Percentiles rank a stretch among this genome's conserved stretches.
Evolutionary conservation across 2,888 invertebrate species (phyloP).

Genomic region (Eupithecia tripunctaria): DNA sequence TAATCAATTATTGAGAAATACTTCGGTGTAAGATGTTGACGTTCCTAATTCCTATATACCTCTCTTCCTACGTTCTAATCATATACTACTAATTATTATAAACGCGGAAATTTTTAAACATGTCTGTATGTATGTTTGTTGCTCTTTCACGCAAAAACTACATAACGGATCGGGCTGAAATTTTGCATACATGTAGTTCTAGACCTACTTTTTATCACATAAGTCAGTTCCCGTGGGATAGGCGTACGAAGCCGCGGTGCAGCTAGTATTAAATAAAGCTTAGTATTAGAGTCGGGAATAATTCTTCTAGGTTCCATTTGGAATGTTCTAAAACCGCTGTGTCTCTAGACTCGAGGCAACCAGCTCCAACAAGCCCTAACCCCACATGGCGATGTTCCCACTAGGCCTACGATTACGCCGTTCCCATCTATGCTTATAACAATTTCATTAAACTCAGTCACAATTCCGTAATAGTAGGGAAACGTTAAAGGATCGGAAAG

Average conservation of each 20-base stretch:
- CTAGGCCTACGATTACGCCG: slow-evolving; percentile 59
- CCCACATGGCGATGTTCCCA: slow-evolving; percentile 68
- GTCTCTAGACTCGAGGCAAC: slow-evolving; percentile 13
- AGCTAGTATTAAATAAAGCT: background rate
- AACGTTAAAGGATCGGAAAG: slow-evolving; percentile 55
- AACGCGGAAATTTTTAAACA: too few species aligned
- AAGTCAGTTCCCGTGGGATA: too few species aligned
- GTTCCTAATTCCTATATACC: too few species aligned
- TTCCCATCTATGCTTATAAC: slow-evolving; percentile 65
- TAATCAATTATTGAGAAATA: too few species aligned
- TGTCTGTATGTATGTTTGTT: too few species aligned
- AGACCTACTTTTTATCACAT: too few species aligned
- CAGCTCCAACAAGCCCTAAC: slow-evolving; percentile 26
- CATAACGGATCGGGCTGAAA: too few species aligned
- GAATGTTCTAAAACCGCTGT: slow-evolving; percentile 20
- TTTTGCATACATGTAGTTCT: too few species aligned
- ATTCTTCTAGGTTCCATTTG: background rate
- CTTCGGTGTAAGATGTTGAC: background rate
- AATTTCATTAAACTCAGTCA: slow-evolving; percentile 67
- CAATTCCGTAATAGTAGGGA: slow-evolving; percentile 59
- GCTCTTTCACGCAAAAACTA: too few species aligned
- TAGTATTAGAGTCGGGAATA: background rate
- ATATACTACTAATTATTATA: too few species aligned
- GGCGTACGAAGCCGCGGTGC: too few species aligned
- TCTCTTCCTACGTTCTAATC: too few species aligned